Conservation (phyloP, 2,888 invertebrate species). For the Lasius platythorax region DNA sequence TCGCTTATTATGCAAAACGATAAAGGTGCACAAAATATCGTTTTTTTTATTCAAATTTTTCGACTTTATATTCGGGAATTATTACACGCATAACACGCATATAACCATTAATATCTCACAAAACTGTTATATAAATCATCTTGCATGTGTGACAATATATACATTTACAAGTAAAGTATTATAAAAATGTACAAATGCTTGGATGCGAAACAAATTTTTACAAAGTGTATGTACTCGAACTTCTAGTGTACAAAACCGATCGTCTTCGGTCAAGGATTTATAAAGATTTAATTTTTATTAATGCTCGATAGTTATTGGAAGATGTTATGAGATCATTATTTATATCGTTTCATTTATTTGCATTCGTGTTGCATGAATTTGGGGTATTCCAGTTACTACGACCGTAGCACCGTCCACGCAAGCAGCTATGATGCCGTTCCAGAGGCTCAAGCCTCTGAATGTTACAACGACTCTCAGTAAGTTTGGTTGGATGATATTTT, state of each 20-base stretch:
- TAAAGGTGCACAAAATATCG: not conserved
- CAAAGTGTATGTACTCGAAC: not conserved
- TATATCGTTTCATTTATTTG: conserved; percentile 78
- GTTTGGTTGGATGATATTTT: conserved; percentile 72
- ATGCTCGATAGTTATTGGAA: not conserved
- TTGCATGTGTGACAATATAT: conserved; percentile 29
- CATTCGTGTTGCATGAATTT: conserved; percentile 84
- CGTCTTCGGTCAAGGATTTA: not conserved
- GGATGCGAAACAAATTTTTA: not conserved
- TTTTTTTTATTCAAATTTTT: conserved; percentile 7
- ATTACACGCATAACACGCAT: not conserved
- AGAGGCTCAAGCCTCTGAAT: conserved; percentile 80
- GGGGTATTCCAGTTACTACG: conserved; percentile 83
- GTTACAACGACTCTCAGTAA: conserved; percentile 79
- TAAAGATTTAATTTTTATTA: not conserved
- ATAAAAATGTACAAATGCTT: not conserved
- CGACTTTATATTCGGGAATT: not conserved
- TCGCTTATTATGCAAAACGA: conserved; percentile 51
- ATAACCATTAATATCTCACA: conserved; percentile 17
- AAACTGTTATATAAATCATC: conserved; percentile 4
- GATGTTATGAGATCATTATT: conserved; percentile 65
- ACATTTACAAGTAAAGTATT: conserved; percentile 5
- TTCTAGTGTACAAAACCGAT: not conserved
- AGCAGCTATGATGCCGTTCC: conserved; percentile 80
- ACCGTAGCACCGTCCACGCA: conserved; percentile 82